Evolutionary conservation across 2,888 invertebrate genomes (phyloP), one percentile per base, ranked within the genome.

Genomic region (Aelia acuminata): DNA sequence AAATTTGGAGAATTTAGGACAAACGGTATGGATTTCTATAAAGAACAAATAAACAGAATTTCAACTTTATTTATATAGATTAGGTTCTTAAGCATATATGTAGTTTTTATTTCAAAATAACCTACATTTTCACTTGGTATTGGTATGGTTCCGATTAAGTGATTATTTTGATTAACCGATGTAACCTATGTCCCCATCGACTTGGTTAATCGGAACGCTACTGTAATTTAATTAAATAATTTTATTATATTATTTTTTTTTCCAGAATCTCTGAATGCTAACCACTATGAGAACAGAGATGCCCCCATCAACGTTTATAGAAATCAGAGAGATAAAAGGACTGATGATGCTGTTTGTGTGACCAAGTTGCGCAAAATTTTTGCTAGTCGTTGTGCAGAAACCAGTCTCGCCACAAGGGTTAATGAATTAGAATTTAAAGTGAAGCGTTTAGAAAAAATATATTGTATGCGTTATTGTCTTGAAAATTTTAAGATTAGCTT

Each of bases 401-500:
- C 10, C 1, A 80, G 11, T n/a, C 80, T 80, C n/a, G 13, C 13
- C 22, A 13, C 22, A n/a, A 80, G 80, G n/a, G 80, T 80, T n/a
- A 43, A 80, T 13, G 43, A 43, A 11, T 35, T 80, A 22, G 80
- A 80, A 80, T 80, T 43, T 39, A 80, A 47, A 80, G 20, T 80
- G 43, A 80, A n/a, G n/a, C 80, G 80, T 13, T n/a, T 80, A 20
- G 80, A 80, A 80, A 80, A 11, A n/a, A n/a, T 80, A 43, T 80
- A 43, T 80, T 39, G 80, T 80, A 80, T 15, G 80, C 11, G n/a
- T 15, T 80, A 70, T 70, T 35, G 31, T 70, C 18, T 35, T 35
- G 1, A 70, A 70, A 35, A 70, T 26, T 20, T 18, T 35, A 18
- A 70, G 8, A 35, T 70, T 31, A 70, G 18, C 20, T 70, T 35